Evolutionary conservation across 2,113 vertebrate species (phyloP).

Genomic region (Pseudonaja textilis): DNA sequence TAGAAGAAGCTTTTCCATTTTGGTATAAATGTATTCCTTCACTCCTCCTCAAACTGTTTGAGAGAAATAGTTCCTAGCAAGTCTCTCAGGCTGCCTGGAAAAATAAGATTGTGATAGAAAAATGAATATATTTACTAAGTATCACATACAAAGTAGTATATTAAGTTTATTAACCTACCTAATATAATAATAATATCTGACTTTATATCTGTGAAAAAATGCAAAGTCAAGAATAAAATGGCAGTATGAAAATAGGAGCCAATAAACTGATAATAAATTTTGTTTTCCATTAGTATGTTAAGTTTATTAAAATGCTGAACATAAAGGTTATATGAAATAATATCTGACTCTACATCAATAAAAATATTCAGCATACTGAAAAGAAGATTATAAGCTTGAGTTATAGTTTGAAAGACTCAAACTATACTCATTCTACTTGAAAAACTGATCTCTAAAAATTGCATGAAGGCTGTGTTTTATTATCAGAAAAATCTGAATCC

Average conservation of each 20-base stretch:
- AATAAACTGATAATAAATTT: not conserved
- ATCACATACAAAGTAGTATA: not conserved
- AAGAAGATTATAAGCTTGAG: not conserved
- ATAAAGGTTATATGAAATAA: not conserved
- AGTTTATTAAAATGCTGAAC: not conserved
- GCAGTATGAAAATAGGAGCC: not conserved
- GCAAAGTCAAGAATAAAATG: not conserved
- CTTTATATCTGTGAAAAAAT: not conserved
- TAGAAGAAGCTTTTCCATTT: not conserved
- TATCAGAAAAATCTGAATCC: not conserved
- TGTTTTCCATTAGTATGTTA: not conserved
- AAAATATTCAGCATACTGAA: not conserved
- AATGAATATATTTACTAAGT: not conserved
- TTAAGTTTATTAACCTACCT: not conserved
- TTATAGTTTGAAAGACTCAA: not conserved
- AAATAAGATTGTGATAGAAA: not conserved
- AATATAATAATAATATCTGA: not conserved
- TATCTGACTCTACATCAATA: not conserved
- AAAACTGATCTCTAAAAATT: not conserved
- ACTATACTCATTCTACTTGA: not conserved
- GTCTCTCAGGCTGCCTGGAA: not conserved
- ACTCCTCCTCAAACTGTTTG: not conserved
- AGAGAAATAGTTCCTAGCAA: not conserved
- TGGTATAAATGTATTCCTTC: not conserved
- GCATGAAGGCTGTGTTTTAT: not conserved